Evolutionary conservation across 2,113 vertebrate genomes (phyloP).

Genomic region (Galeopterus variegatus): DNA sequence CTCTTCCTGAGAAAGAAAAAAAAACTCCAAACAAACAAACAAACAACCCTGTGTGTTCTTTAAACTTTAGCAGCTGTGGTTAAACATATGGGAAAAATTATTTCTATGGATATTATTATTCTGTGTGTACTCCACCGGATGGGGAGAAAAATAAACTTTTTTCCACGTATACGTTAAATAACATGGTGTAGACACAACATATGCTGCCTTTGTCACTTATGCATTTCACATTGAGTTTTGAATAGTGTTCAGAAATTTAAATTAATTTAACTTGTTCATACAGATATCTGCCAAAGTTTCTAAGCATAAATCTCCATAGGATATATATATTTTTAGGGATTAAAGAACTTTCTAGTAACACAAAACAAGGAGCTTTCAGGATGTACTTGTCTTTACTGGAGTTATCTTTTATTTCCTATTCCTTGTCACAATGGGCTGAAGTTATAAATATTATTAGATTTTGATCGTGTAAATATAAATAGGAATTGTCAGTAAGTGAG

Average conservation of each 20-base stretch:
- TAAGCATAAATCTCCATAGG: constrained; percentile 62
- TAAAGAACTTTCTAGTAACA: constrained; percentile 55
- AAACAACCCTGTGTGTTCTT: constrained; percentile 48
- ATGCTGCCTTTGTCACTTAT: constrained; percentile 66
- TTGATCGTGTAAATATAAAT: constrained; percentile 68
- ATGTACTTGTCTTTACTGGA: constrained; percentile 24
- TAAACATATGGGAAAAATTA: constrained; percentile 59
- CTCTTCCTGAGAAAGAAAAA: constrained; percentile 63
- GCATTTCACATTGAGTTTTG: constrained; percentile 61
- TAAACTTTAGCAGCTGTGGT: constrained; percentile 63
- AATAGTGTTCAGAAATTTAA: constrained; percentile 75
- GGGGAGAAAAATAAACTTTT: constrained; percentile 56
- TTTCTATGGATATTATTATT: constrained; percentile 70
- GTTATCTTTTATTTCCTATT: constrained; percentile 59
- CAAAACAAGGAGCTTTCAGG: constrained; percentile 56
- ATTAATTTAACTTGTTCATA: constrained; percentile 68
- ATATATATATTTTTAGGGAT: neutral
- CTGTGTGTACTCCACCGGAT: constrained; percentile 17
- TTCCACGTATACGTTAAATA: constrained; percentile 66
- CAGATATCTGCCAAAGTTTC: constrained; percentile 59
- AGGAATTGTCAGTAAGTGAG: constrained; percentile 65
- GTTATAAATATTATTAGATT: constrained; percentile 62
- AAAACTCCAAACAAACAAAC: constrained; percentile 48
- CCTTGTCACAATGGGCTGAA: constrained; percentile 10
- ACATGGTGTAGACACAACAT: constrained; percentile 68